Evolutionary conservation across 2,797 vertebrate genomes (phyloP).

Genomic region (Gobionotothen gibberifrons): DNA sequence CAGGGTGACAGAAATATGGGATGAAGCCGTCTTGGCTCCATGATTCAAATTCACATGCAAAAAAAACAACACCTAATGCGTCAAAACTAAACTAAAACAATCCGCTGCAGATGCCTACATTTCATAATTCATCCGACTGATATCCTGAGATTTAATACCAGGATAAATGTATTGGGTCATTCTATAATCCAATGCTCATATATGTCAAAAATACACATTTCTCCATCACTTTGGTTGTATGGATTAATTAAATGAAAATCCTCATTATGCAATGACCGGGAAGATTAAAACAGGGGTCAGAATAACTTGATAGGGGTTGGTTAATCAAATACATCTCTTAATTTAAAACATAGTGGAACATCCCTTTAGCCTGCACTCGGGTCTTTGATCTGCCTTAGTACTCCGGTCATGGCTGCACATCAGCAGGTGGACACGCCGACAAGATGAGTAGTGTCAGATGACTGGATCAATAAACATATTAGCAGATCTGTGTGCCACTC

Average conservation of each 20-base stretch:
- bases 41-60: not conserved
- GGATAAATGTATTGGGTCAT: not conserved
- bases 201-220: not conserved
- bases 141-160: not conserved
- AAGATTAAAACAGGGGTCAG: not conserved
- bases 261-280: not conserved
- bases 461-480: slow-evolving; percentile 67
- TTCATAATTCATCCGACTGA: not conserved
- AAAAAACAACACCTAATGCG: not conserved
- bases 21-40: not conserved
- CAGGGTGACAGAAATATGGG: slow-evolving; percentile 7
- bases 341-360: not conserved
- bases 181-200: not conserved
- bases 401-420: slow-evolving; percentile 36
- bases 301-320: too few relatives aligned
- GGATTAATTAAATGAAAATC: not conserved
- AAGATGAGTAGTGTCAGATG: slow-evolving; percentile 52
- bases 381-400: slow-evolving; percentile 5
- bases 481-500: slow-evolving; percentile 52
- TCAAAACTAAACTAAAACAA: not conserved
- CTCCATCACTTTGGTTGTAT: not conserved
- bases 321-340: not conserved
- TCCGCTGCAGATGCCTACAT: not conserved
- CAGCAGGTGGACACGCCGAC: slow-evolving; percentile 41
- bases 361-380: not conserved